A percentile compares a stretch with the other conserved stretches of the same genome.
phyloP scores from a whole-genome alignment of 2,888 invertebrate genomes.

The Callyntrura guangdongensis region DNA sequence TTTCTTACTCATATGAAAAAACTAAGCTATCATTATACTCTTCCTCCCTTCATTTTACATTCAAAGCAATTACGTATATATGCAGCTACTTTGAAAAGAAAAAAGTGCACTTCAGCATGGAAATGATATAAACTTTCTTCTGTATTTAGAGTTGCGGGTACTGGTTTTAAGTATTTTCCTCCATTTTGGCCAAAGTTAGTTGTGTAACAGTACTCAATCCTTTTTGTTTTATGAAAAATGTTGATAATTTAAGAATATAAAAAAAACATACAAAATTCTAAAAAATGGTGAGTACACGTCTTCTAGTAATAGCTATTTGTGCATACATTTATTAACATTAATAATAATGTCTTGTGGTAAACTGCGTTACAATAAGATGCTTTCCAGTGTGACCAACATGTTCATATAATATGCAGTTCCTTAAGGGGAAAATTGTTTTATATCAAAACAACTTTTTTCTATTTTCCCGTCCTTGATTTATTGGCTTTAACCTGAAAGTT shows the following conservation, averaged over 20 bases:
- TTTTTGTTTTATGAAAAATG: slow-evolving; percentile 6
- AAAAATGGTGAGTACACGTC: too few species aligned
- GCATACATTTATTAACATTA: too few species aligned
- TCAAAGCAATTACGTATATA: not conserved
- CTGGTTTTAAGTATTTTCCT: too few species aligned
- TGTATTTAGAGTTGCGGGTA: too few species aligned
- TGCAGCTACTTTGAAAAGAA: not conserved
- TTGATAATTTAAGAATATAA: too few species aligned
- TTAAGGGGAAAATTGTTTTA: not conserved
- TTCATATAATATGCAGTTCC: too few species aligned
- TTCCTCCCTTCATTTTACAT: not conserved
- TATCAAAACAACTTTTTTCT: slow-evolving; percentile 16
- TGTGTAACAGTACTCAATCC: not conserved
- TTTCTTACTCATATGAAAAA: not conserved
- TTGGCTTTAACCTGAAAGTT: not conserved
- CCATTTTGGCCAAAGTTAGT: slow-evolving; percentile 9
- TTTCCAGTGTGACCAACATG: too few species aligned
- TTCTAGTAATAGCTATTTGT: too few species aligned
- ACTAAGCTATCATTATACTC: not conserved
- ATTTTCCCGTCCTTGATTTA: not conserved
- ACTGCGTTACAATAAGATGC: too few species aligned
- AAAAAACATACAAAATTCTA: too few species aligned
- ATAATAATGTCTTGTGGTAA: too few species aligned
- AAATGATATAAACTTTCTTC: not conserved
- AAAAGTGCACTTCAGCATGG: not conserved